A percentile compares a stretch with the other conserved stretches of the same genome.
phyloP scores from a whole-genome alignment of 1,140 invertebrate genomes.

The Pantala flavescens region DNA sequence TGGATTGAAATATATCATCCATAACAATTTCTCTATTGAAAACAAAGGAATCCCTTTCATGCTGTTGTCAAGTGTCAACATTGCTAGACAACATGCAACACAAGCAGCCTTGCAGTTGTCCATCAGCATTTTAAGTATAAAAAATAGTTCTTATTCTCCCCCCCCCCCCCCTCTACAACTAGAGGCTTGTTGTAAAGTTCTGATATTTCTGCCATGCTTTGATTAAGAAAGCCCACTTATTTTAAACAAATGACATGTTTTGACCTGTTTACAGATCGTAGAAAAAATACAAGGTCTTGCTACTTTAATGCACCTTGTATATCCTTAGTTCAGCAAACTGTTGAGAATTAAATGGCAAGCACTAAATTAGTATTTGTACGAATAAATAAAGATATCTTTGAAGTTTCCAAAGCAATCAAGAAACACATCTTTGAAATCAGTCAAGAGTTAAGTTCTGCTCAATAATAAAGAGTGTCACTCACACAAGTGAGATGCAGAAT shows the following conservation, averaged over 20 bases:
- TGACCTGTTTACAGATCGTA: background rate
- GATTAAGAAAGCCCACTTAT: background rate
- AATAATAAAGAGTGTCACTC: too few relatives aligned
- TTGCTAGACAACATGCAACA: background rate
- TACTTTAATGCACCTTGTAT: constrained; percentile 8
- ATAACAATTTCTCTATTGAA: background rate
- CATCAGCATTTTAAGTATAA: background rate
- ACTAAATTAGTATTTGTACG: too few relatives aligned
- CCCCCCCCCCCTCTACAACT: background rate
- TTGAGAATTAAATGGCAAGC: too few relatives aligned
- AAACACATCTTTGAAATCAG: too few relatives aligned
- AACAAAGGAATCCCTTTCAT: background rate
- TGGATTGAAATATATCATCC: background rate
- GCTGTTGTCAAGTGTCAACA: background rate
- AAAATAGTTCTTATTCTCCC: background rate
- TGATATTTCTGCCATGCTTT: background rate
- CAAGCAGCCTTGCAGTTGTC: background rate
- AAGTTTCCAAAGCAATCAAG: too few relatives aligned
- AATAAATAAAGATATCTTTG: too few relatives aligned
- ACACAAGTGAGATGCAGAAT: too few relatives aligned
- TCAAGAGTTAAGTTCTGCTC: too few relatives aligned
- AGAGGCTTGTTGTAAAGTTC: background rate
- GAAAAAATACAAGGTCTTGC: background rate
- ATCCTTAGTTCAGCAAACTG: too few relatives aligned
- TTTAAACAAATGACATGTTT: background rate